A percentile compares a stretch with the other conserved stretches of the same genome.
phyloP scores from a whole-genome alignment of 2,113 vertebrate species.

The Callipepla californica region DNA sequence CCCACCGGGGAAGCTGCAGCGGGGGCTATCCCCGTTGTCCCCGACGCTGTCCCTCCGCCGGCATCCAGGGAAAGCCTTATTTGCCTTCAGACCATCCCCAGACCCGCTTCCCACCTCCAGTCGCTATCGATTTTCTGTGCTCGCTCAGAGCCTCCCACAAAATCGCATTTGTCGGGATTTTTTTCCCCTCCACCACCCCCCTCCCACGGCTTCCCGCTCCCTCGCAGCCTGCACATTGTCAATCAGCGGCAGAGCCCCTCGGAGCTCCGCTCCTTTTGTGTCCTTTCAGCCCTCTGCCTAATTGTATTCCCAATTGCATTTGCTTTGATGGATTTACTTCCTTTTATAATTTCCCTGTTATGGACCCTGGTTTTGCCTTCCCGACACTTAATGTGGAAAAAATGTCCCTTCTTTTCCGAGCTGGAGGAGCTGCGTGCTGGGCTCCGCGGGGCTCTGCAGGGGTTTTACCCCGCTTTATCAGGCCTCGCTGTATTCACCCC shows the following conservation, averaged over 20 bases:
- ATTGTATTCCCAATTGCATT: conserved; percentile 81
- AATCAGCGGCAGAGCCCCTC: conserved; percentile 80
- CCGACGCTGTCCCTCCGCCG: neutral
- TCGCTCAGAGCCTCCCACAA: conserved; percentile 71
- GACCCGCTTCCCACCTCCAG: neutral
- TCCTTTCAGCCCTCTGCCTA: conserved; percentile 68
- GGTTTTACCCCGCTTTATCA: neutral
- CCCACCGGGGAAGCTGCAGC: neutral
- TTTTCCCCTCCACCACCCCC: neutral
- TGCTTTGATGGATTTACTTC: conserved; percentile 84
- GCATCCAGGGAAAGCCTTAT: neutral
- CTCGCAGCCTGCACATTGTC: conserved; percentile 82
- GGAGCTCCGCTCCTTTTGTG: conserved; percentile 77
- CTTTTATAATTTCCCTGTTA: conserved; percentile 84
- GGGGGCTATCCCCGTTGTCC: neutral
- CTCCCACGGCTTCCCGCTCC: conserved; percentile 46
- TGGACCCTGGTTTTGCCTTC: conserved; percentile 75
- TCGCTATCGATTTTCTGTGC: conserved; percentile 72
- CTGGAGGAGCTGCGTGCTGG: neutral
- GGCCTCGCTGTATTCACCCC: neutral
- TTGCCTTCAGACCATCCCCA: neutral
- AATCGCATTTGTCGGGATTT: conserved; percentile 80
- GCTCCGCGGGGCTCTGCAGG: neutral
- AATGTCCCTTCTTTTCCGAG: neutral
- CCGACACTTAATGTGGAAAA: conserved; percentile 65